Evolutionary conservation across 2,888 invertebrate genomes (phyloP).

Genomic region (Melieria picta): DNA sequence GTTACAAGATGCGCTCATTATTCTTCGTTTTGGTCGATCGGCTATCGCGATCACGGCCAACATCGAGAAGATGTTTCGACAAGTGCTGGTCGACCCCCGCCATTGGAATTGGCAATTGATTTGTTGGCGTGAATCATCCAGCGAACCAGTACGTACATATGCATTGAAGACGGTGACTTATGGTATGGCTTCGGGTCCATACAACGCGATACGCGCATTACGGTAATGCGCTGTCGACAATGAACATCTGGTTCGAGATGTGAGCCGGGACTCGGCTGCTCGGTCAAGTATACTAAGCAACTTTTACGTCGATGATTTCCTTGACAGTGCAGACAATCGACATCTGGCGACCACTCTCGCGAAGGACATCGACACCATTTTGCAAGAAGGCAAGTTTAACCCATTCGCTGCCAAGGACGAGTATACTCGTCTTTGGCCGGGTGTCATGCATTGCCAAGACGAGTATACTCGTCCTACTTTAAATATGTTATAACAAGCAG

Average conservation of each 20-base stretch:
- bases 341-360: too few relatives aligned
- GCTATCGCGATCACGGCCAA: slow-evolving; percentile 17
- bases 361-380: too few relatives aligned
- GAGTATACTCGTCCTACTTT: too few relatives aligned
- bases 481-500: too few relatives aligned
- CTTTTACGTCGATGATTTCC: too few relatives aligned
- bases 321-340: too few relatives aligned
- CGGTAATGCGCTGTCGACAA: slow-evolving; percentile 12
- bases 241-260: not conserved
- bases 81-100: not conserved
- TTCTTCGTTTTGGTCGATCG: slow-evolving; percentile 34
- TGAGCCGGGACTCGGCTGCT: not conserved
- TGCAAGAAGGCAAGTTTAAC: too few relatives aligned
- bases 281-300: too few relatives aligned
- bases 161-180: slow-evolving; percentile 26
- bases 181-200: slow-evolving; percentile 18
- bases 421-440: too few relatives aligned
- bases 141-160: slow-evolving; percentile 7
- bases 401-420: too few relatives aligned
- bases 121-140: not conserved
- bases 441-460: too few relatives aligned
- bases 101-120: not conserved
- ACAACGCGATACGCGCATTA: not conserved
- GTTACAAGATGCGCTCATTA: slow-evolving; percentile 27
- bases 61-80: slow-evolving; percentile 26